Percentiles rank a stretch among this genome's conserved stretches.
Evolutionary conservation across 37 sponge, comb jelly and placozoan genomes (phyloP).

Genomic region (Diacarnus erythraeanus): DNA sequence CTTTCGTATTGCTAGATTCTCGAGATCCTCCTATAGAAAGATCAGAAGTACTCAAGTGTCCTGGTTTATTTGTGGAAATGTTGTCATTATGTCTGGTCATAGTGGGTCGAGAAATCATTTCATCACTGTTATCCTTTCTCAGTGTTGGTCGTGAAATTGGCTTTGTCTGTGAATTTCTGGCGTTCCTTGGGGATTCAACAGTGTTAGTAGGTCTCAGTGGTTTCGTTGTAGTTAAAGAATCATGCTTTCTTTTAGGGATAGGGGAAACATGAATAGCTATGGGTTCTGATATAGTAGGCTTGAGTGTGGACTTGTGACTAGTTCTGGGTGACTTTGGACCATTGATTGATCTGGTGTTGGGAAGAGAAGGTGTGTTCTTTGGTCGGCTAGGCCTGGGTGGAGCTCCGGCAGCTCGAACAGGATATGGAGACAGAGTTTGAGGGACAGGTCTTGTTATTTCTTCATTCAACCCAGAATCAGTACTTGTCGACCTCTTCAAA

Average conservation of each 20-base stretch:
- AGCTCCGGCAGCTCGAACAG: background rate
- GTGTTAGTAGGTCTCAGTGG: background rate
- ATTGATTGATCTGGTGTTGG: background rate
- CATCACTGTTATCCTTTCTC: background rate
- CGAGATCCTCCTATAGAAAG: background rate
- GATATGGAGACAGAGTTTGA: background rate
- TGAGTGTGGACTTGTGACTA: background rate
- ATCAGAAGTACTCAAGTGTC: background rate
- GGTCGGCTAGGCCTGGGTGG: slow-evolving; percentile 3
- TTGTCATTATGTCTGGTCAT: background rate
- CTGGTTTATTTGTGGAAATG: background rate
- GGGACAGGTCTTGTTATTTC: background rate
- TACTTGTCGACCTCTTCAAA: slow-evolving; percentile 5
- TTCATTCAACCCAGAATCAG: slow-evolving; percentile 1
- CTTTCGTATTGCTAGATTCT: background rate
- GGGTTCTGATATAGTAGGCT: background rate
- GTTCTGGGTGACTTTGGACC: background rate
- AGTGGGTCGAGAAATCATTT: background rate
- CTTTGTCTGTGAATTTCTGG: background rate
- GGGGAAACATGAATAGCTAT: background rate
- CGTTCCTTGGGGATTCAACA: background rate
- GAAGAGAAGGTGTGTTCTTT: background rate
- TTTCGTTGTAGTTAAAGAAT: background rate
- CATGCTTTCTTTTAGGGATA: background rate
- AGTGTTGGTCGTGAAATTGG: background rate